A percentile compares a stretch with the other conserved stretches of the same genome.
phyloP scores from a whole-genome alignment of 1,140 invertebrate species.

The Lasioglossum albipes region DNA sequence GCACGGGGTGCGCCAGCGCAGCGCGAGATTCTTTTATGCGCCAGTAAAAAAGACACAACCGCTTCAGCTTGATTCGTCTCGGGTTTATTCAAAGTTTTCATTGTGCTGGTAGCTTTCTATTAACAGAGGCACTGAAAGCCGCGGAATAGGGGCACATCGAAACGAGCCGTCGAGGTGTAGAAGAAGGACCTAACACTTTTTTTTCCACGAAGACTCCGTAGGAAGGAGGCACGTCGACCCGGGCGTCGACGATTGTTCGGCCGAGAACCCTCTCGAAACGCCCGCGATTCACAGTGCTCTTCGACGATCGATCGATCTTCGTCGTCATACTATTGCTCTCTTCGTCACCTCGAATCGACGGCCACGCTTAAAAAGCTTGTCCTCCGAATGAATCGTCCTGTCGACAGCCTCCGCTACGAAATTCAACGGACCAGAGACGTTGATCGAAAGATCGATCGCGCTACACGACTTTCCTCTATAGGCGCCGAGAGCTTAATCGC shows the following conservation, averaged over 20 bases:
- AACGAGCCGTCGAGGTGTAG: neutral
- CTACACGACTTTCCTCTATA: conserved; percentile 20
- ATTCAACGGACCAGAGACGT: neutral
- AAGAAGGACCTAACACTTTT: too few species aligned
- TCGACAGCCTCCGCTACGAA: too few species aligned
- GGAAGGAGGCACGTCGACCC: too few species aligned
- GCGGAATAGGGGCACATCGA: neutral
- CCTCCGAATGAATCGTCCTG: neutral
- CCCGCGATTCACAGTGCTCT: neutral
- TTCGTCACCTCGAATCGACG: too few species aligned
- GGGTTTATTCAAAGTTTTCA: neutral
- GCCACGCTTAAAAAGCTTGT: conserved; percentile 7
- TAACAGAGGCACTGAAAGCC: neutral
- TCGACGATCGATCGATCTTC: neutral
- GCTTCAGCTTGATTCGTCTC: neutral
- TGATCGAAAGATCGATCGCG: conserved; percentile 36
- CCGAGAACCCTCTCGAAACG: neutral
- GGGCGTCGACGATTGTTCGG: neutral
- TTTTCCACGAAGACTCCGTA: neutral
- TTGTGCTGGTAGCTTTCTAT: neutral
- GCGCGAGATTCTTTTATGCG: neutral
- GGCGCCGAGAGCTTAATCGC: neutral
- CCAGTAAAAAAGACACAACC: neutral
- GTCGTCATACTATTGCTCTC: neutral
- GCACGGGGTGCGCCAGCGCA: neutral